Percentiles rank a stretch among this genome's conserved stretches.
Evolutionary conservation across 2,113 vertebrate genomes (phyloP).

Genomic region (Rousettus leschenaultii): DNA sequence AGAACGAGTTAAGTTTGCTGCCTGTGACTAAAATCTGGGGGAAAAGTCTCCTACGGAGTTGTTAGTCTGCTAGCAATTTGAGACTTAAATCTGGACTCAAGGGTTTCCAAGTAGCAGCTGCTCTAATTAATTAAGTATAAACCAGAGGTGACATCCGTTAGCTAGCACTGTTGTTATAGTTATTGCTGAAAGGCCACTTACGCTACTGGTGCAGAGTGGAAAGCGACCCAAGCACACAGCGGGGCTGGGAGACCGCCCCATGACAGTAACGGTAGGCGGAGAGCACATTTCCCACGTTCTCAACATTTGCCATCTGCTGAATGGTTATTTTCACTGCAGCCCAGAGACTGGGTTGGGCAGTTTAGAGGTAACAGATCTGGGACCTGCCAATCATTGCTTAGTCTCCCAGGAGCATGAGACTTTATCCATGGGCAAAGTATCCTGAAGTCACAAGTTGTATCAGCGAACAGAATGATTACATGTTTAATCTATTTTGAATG

Average conservation of each 20-base stretch:
- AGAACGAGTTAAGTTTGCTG: not conserved
- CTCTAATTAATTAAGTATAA: not conserved
- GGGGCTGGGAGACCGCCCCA: not conserved
- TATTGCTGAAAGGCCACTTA: not conserved
- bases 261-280: not conserved
- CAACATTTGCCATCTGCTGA: accelerated
- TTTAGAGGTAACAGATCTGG: not conserved
- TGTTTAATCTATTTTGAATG: accelerated
- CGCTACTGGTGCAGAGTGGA: not conserved
- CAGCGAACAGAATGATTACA: accelerated
- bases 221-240: accelerated
- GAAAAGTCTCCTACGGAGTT: not conserved
- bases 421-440: no score
- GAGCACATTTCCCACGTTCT: not conserved
- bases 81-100: not conserved
- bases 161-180: not conserved
- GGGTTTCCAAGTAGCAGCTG: not conserved
- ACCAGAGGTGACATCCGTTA: not conserved
- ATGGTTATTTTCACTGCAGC: not conserved
- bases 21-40: not conserved
- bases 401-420: not conserved
- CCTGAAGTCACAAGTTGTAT: not conserved
- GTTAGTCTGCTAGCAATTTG: not conserved
- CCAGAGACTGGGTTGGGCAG: no score
- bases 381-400: no score